Evolutionary conservation across 2,797 vertebrate genomes (phyloP), one percentile per base, ranked within the genome.

Genomic region (Squalus acanthias): DNA sequence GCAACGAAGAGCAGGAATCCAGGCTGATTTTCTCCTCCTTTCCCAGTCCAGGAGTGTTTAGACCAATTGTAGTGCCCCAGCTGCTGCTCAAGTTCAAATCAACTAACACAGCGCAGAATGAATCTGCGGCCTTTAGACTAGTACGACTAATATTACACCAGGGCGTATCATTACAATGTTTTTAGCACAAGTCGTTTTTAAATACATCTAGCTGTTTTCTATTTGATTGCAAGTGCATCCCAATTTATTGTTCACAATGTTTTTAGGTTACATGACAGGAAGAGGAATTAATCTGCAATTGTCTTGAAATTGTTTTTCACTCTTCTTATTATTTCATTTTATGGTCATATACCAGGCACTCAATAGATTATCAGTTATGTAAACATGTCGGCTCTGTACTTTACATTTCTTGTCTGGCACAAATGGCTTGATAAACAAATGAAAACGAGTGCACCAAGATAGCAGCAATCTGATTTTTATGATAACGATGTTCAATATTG

Each of bases 131-230:
- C 46, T 85, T 85, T 24, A 8, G 20, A 50, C 82, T 17, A 85
- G 17, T 85, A 1, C 46, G 82, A 50, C 39, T 50, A 50, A 85
- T 85, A 85, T 85, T 24, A 85, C 82, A 85, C 46, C 82, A 85
- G 46, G 82, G 82, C 20, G 22, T 50, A 39, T 20, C 39, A 15
- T 39, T 85, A 39, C 79, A 50, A 85, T 20, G 46, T 22, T 85
- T 85, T 85, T 85, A 39, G 39, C 46, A 24, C 82, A 85, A 50
- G 82, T 85, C 22, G 46, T 9, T 85, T 50, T 85, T 24, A 50
- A 85, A 85, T 85, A 39, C 82, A 85, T 85, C 39, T 39, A 85
- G 82, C 82, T 85, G 82, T 85, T 85, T 85, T 39, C 82, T 85
- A 50, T 85, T 50, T 85, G 82, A 50, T 85, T 85, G 20, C 82